A percentile compares a stretch with the other conserved stretches of the same genome.
phyloP scores from a whole-genome alignment of 92 coral and sea anemone species.

The Montipora capitata region DNA sequence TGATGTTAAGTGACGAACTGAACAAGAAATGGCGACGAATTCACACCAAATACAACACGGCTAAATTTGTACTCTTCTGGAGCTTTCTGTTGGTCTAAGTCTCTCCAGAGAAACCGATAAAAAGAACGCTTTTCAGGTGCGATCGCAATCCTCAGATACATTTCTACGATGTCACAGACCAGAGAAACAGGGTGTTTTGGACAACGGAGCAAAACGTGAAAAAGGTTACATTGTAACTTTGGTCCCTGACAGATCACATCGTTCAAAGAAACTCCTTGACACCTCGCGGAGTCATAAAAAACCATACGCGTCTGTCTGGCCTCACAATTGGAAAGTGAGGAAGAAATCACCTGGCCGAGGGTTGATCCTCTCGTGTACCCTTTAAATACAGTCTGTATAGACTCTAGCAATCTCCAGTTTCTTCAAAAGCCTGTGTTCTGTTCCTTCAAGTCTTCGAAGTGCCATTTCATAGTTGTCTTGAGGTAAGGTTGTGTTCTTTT shows the following conservation, averaged over 20 bases:
- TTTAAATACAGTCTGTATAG: conserved; percentile 18
- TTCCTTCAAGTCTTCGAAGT: conserved; percentile 49
- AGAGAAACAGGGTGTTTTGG: conserved; percentile 62
- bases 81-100: conserved; percentile 28
- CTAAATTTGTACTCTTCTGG: conserved; percentile 74
- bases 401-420: conserved; percentile 30
- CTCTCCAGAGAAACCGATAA: conserved; percentile 74
- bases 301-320: conserved; percentile 68
- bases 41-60: conserved; percentile 60
- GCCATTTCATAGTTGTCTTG: conserved; percentile 69
- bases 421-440: conserved; percentile 38
- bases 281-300: conserved; percentile 72
- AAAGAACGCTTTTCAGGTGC: conserved; percentile 33
- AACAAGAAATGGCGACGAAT: conserved; percentile 75
- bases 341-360: conserved; percentile 57
- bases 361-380: conserved; percentile 28
- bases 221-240: conserved; percentile 62
- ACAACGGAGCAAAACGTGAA: conserved; percentile 61
- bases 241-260: conserved; percentile 72
- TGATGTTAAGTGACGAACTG: not conserved
- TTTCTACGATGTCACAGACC: conserved; percentile 59
- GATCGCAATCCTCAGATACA: conserved; percentile 65
- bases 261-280: conserved; percentile 58
- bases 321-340: conserved; percentile 77
- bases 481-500: conserved; percentile 28